Evolutionary conservation across 2,113 vertebrate species (phyloP).

Genomic region (Lucifuga dentata): DNA sequence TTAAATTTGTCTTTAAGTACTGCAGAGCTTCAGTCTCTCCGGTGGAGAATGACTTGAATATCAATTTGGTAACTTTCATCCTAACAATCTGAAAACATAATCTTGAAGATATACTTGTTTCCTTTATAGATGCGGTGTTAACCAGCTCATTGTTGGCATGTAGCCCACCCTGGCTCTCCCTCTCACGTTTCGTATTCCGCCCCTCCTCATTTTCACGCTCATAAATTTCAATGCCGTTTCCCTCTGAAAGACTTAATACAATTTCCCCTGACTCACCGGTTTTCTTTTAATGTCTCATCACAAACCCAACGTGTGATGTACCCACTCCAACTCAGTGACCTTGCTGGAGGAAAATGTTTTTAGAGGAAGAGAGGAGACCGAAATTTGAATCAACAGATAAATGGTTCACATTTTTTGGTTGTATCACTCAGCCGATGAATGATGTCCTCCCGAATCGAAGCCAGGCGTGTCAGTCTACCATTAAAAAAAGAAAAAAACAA

Average conservation of each 20-base stretch:
- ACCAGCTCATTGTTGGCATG: slow-evolving; percentile 32
- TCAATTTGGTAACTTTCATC: slow-evolving; percentile 13
- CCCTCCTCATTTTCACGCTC: slow-evolving; percentile 51
- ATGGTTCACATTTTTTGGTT: background rate
- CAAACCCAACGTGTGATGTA: slow-evolving; percentile 37
- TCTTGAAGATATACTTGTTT: slow-evolving; percentile 28
- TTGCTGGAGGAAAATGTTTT: slow-evolving; percentile 14
- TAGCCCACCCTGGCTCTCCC: slow-evolving; percentile 11
- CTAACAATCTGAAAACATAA: slow-evolving; percentile 39
- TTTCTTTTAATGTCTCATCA: slow-evolving; percentile 52
- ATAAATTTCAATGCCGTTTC: slow-evolving; percentile 57
- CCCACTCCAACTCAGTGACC: slow-evolving; percentile 36
- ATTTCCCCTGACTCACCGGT: slow-evolving; percentile 55
- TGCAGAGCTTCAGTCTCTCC: background rate
- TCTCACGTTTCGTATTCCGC: background rate
- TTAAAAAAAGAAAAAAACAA: too few relatives aligned
- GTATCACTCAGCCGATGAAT: slow-evolving; percentile 22
- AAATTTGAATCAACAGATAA: slow-evolving; percentile 24
- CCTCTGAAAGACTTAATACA: slow-evolving; percentile 51
- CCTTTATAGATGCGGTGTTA: slow-evolving; percentile 44
- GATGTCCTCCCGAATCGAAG: slow-evolving; percentile 7
- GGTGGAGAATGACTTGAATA: slow-evolving; percentile 3
- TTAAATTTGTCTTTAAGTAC: background rate
- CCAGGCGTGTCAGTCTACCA: slow-evolving; percentile 11
- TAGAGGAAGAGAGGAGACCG: background rate